Evolutionary conservation across 2,797 vertebrate genomes (phyloP).

Genomic region (Naso thynnoides): DNA sequence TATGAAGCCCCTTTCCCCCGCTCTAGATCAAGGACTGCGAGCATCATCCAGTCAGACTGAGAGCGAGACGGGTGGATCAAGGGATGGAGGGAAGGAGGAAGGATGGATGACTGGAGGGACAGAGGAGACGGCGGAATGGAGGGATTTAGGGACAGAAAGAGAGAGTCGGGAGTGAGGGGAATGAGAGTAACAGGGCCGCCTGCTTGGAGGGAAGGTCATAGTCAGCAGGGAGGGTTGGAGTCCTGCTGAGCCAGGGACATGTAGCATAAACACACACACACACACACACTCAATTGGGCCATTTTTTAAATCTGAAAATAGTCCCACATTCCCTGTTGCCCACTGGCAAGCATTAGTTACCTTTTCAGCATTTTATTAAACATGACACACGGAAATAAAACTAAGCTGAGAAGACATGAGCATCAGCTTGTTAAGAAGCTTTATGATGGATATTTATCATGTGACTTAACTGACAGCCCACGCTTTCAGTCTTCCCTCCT

Average conservation of each 20-base stretch:
- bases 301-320: conserved; percentile 9
- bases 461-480: conserved; percentile 13
- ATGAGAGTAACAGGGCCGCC: conserved; percentile 39
- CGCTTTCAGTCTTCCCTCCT: background rate
- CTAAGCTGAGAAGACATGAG: background rate
- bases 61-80: conserved; percentile 43
- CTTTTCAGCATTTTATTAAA: background rate
- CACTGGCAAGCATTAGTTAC: conserved; percentile 5
- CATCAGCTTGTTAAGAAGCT: conserved; percentile 29
- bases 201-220: conserved; percentile 69
- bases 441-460: conserved; percentile 39
- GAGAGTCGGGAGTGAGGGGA: background rate
- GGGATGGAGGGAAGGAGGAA: conserved; percentile 18
- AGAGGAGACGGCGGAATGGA: conserved; percentile 21
- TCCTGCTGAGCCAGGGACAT: conserved; percentile 54
- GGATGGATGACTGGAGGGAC: conserved; percentile 25
- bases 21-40: conserved; percentile 64
- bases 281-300: background rate
- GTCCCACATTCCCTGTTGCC: background rate
- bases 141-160: conserved; percentile 27
- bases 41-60: conserved; percentile 54
- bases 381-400: background rate
- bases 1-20: conserved; percentile 57
- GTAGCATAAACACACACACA: conserved; percentile 21
- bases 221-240: conserved; percentile 56